These are phyloP conservation scores for Labeo catla DNA, from an alignment of 2,113 vertebrate species.

Conservation along the genomic window DNA sequence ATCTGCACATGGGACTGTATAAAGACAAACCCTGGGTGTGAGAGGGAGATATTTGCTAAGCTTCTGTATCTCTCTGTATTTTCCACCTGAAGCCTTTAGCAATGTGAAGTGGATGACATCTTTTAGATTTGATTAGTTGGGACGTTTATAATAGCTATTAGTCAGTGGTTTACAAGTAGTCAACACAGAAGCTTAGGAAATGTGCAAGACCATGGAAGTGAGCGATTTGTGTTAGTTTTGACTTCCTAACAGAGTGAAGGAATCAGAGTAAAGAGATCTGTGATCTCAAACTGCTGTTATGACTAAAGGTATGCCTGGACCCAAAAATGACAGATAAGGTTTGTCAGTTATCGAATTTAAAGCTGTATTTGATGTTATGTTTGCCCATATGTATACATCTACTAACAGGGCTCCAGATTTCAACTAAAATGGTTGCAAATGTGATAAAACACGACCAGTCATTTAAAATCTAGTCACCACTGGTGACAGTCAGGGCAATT, in stretches of 20 bases:
- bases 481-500: not conserved
- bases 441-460: not conserved
- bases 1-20: slow-evolving; percentile 75
- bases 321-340: slow-evolving; percentile 74
- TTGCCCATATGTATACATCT: not conserved
- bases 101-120: slow-evolving; percentile 7
- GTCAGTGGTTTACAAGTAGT: slow-evolving; percentile 16
- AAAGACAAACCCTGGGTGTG: slow-evolving; percentile 73
- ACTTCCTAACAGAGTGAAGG: not conserved
- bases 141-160: not conserved
- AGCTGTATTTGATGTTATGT: slow-evolving; percentile 18
- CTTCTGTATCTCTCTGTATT: slow-evolving; percentile 66
- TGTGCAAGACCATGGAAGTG: slow-evolving; percentile 46
- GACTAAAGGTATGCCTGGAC: slow-evolving; percentile 50
- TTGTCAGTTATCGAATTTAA: slow-evolving; percentile 19
- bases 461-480: not conserved
- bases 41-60: slow-evolving; percentile 76
- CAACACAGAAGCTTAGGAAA: slow-evolving; percentile 79
- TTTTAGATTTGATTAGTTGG: slow-evolving; percentile 6
- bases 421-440: slow-evolving; percentile 5
- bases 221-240: slow-evolving; percentile 21
- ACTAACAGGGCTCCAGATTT: not conserved
- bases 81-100: not conserved
- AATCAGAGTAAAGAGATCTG: slow-evolving; percentile 25
- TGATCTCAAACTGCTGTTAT: slow-evolving; percentile 54